These are phyloP conservation scores for Alentia gelatinosa DNA, from an alignment of 2,888 invertebrate genomes.

Conservation along the genomic window DNA sequence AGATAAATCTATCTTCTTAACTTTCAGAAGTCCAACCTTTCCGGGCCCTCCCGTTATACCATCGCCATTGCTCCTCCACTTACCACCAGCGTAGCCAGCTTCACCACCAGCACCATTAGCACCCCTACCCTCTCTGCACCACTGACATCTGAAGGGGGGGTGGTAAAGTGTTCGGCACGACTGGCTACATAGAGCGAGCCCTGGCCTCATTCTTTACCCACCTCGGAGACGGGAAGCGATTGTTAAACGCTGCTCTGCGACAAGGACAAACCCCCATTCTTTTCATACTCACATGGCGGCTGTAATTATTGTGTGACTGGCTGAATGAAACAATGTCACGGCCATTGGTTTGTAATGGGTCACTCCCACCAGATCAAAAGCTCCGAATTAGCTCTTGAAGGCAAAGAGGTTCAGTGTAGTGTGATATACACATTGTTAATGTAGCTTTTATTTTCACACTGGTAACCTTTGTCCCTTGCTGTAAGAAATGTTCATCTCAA, in stretches of 20 bases:
- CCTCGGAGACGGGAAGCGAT: not conserved
- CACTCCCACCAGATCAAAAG: conserved; percentile 54
- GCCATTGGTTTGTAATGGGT: conserved; percentile 53
- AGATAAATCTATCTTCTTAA: too few relatives aligned
- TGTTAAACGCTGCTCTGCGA: not conserved
- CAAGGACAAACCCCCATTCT: not conserved
- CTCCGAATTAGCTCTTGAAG: not conserved
- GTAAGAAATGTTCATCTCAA: too few relatives aligned
- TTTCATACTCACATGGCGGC: not conserved
- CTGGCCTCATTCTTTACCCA: not conserved
- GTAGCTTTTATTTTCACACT: conserved; percentile 35
- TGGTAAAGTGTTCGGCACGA: not conserved
- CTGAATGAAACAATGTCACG: not conserved
- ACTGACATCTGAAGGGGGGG: not conserved
- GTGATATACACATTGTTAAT: not conserved
- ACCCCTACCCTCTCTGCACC: not conserved
- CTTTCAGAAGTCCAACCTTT: too few relatives aligned
- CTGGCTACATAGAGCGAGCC: not conserved
- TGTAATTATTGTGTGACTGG: not conserved
- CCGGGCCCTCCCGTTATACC: too few relatives aligned
- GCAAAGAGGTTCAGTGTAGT: conserved; percentile 46
- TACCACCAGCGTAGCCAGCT: not conserved
- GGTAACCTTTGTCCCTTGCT: too few relatives aligned
- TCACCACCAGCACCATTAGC: not conserved
- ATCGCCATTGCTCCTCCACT: too few relatives aligned